Evolutionary conservation across 1,140 invertebrate species (phyloP), one percentile per base, ranked within the genome.

Genomic region (Drusus annulatus): DNA sequence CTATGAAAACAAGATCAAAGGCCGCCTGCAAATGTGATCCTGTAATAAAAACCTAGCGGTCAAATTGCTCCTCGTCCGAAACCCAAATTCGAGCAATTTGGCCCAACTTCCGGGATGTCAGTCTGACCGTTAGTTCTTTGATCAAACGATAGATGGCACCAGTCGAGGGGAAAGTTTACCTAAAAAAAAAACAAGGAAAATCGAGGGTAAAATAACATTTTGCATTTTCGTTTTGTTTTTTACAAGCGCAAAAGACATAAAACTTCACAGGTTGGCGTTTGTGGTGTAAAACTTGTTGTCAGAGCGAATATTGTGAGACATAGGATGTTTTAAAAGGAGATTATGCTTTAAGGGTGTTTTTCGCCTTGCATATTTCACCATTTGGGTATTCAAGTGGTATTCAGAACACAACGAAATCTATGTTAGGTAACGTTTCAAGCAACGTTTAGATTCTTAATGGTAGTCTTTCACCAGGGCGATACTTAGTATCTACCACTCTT

Each of bases 141-240:
- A 69, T 69, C 65, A 6, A 16, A n/a, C 31, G 65, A 17, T 45
- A 69, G 65, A 69, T 69, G 36, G 65, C n/a, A 19, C 10, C 2
- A 50, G 65, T n/a, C 2, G 65, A 6, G 36, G 65, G 19, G 17
- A 28, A 25, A 28, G 60, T 23, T 10, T 13, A 45, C 36, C 8
- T 45, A 45, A 65, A 65, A n/a, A n/a, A 63, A 65, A 65, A 31
- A 13, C 23, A 31, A 28, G 62, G 62, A 65, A 31, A 65, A 15
- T 65, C 16, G 10, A 31, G 62, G 23, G 19, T 65, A 28, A 65
- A 65, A 65, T 25, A 28, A 28, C 62, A 16, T 50, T 69, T 51
- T 69, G 31, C 65, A 69, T 69, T 7, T n/a, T 17, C 65, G 21
- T 51, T 69, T 69, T 69, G n/a, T 45, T 69, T 63, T 69, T 69